Evolutionary conservation across 2,113 vertebrate species (phyloP), one percentile per base, ranked within the genome.

Genomic region (Romanogobio albipinnatus): DNA sequence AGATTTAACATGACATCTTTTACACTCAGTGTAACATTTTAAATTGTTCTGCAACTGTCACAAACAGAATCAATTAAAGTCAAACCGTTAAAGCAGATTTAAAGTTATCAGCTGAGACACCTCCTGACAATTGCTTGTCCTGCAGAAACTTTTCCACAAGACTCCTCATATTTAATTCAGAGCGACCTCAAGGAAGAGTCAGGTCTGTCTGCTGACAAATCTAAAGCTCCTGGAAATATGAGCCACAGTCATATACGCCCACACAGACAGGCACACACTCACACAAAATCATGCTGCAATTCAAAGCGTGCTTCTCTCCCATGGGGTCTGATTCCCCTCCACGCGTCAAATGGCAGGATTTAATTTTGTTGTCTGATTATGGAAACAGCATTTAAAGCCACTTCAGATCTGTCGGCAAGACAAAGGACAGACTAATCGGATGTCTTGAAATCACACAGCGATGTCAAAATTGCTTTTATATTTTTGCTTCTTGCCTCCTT

Each of bases 81-180:
- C 14, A 64, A 81, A 33, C 24, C 66, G 43, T 26, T 29, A 26
- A 47, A 51, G 77, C 19, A 15, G 1, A 64, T 64, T 29, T 64
- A 5, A 62, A 29, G 59, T 62, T 29, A 49, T 24, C 45, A 81
- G 61, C 17, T 2, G 24, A 81, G 45, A 51, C 45, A 51, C 19
- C 47, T n/a, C 26, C 43, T 66, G 79, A 81, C 45, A 81, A 81
- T 10, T 81, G 79, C 79, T 53, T 47, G 62, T 68, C 79, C 45
- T 33, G 61, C 79, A 81, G 26, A 81, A 81, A 68, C 79, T 36
- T 49, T 51, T 68, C 61, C 79, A 51, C 61, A 81, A 81, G 26
- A 53, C 26, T 81, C 47, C 79, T 81, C 43, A 81, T 81, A 68
- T 81, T 81, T 81, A 68, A 81, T 81, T 81, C 79, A 81, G 79